Conservation (phyloP, 1,140 invertebrate species). For the honey bee (Apis mellifera) region Amel_HAv3.1 CM009936.2:10051501-10052000, state of each 20-base stretch:
- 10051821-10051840: neutral
- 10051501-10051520: neutral
- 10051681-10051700: neutral
- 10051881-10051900: neutral
- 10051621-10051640: neutral
- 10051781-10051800: no score
- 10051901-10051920: neutral
- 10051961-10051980: slow-evolving; percentile 33
- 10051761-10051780: neutral
- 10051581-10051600: neutral
- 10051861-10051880: no score
- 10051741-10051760: neutral
- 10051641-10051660: no score
- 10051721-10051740: neutral
- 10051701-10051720: neutral
- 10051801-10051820: no score
- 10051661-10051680: no score
- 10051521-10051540: neutral
- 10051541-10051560: slow-evolving; percentile 2
- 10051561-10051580: slow-evolving; percentile 25
- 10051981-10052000: slow-evolving; percentile 63
- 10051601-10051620: neutral
- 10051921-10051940: neutral
- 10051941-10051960: neutral
- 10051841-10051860: no score